phyloP scores from a whole-genome alignment of 1,140 invertebrate genomes.

The Diploscapter pachys region DNA sequence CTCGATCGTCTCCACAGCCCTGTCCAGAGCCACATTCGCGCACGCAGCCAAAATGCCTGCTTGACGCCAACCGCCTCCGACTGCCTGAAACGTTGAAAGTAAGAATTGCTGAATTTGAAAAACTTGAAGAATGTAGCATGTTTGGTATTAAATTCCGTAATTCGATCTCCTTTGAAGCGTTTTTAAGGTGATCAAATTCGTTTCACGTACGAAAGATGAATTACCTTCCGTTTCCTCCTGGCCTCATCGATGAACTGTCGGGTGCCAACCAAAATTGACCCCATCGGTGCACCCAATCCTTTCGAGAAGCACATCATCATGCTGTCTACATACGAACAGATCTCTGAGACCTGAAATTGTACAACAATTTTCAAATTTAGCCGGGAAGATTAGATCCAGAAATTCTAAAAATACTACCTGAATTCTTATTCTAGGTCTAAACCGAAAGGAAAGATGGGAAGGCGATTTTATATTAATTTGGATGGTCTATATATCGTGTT shows the following conservation, averaged over 20 bases:
- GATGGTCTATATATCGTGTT: too few relatives aligned
- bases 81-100: conserved; percentile 68
- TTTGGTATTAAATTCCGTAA: too few relatives aligned
- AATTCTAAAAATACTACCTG: too few relatives aligned
- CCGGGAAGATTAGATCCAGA: background rate
- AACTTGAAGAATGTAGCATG: too few relatives aligned
- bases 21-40: conserved; percentile 76
- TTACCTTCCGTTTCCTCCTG: conserved; percentile 17
- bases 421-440: too few relatives aligned
- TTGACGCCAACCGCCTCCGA: conserved; percentile 89
- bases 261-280: conserved; percentile 77
- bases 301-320: conserved; percentile 68
- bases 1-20: conserved; percentile 69
- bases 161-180: too few relatives aligned
- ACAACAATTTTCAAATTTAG: background rate
- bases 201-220: too few relatives aligned
- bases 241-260: conserved; percentile 71
- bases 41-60: conserved; percentile 81
- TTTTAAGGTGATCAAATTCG: too few relatives aligned
- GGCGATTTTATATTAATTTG: background rate
- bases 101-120: background rate
- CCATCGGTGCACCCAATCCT: conserved; percentile 80
- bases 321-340: conserved; percentile 66
- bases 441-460: too few relatives aligned
- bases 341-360: conserved; percentile 16